Evolutionary conservation across 1,140 invertebrate genomes (phyloP).

Genomic region (Drosophila burlai): DNA sequence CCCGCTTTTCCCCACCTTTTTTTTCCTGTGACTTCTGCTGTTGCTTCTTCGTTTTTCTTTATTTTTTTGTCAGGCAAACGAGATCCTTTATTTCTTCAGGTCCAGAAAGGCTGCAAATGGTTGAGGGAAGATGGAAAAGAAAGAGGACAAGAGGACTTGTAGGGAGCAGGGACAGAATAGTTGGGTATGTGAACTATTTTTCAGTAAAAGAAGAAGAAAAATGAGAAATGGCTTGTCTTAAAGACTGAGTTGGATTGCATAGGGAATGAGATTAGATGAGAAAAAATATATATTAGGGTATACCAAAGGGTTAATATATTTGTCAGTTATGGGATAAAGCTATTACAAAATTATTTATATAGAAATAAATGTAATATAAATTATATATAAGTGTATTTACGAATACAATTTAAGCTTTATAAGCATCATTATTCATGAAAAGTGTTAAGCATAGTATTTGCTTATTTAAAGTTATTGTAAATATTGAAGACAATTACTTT

Average conservation of each 20-base stretch:
- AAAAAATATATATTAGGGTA: not conserved
- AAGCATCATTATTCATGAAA: not conserved
- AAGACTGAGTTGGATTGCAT: not conserved
- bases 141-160: not conserved
- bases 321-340: no score
- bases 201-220: not conserved
- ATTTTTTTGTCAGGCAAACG: conserved; percentile 29
- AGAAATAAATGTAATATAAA: not conserved
- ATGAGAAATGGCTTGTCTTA: conserved; percentile 31
- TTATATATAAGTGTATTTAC: no score
- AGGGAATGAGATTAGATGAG: not conserved
- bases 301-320: not conserved
- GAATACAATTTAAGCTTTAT: no score
- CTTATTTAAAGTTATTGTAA: not conserved
- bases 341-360: not conserved
- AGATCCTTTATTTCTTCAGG: conserved; percentile 44
- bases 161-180: not conserved
- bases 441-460: not conserved
- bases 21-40: conserved; percentile 22
- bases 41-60: conserved; percentile 20
- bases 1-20: conserved; percentile 1
- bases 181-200: conserved; percentile 37
- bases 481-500: not conserved
- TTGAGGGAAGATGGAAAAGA: not conserved
- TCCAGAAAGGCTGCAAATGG: conserved; percentile 41